These are phyloP conservation scores for Cyrtorhinus lividipennis DNA, from an alignment of 1,140 invertebrate genomes.

Conservation along the genomic window DNA sequence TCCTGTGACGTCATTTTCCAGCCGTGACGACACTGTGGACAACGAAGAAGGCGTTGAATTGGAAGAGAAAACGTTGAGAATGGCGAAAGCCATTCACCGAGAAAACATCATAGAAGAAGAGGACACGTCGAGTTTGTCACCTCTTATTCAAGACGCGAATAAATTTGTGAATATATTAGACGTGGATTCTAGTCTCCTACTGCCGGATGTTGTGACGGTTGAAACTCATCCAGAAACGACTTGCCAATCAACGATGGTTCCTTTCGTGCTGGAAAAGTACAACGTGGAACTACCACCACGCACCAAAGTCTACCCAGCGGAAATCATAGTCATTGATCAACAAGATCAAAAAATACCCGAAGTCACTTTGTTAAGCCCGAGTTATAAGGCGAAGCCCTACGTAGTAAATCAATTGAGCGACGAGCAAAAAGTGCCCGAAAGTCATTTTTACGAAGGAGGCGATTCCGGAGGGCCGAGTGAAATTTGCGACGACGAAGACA, in stretches of 20 bases:
- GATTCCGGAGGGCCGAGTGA: constrained; percentile 14
- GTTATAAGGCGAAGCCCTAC: neutral
- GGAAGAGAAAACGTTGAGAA: constrained; percentile 24
- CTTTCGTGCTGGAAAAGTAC: neutral
- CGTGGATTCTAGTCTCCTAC: neutral
- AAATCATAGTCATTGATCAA: neutral
- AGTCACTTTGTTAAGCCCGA: neutral
- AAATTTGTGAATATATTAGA: neutral
- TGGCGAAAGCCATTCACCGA: constrained; percentile 10
- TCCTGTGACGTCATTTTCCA: constrained; percentile 69
- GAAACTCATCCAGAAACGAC: neutral
- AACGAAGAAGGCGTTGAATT: constrained; percentile 26
- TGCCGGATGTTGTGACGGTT: neutral
- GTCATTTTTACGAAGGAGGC: neutral
- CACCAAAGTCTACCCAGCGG: neutral
- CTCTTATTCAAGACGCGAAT: constrained; percentile 9
- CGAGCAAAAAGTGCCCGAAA: constrained; percentile 18
- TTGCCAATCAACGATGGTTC: neutral
- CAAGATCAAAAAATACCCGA: constrained; percentile 3
- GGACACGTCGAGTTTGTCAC: constrained; percentile 16
- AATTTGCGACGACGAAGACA: constrained; percentile 4
- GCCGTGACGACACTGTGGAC: constrained; percentile 65
- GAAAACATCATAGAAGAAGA: constrained; percentile 23
- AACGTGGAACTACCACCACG: neutral
- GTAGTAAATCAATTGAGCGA: constrained; percentile 9